phyloP scores from a whole-genome alignment of 2,888 invertebrate genomes.

The Microplitis deprimator region DNA sequence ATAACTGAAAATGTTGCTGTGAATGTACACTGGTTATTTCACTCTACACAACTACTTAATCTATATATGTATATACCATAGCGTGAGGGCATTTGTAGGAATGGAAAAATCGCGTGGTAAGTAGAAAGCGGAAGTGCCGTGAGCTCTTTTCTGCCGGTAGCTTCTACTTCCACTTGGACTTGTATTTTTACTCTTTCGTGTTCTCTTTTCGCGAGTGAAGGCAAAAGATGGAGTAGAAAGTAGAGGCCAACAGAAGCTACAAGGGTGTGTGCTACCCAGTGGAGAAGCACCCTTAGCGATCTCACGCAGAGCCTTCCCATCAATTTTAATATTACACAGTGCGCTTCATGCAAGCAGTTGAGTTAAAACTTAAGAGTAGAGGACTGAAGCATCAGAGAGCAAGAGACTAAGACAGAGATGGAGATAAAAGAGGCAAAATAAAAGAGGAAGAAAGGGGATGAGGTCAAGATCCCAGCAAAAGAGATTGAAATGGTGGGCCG shows the following conservation, averaged over 20 bases:
- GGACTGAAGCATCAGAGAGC: background rate
- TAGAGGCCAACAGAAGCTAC: slow-evolving; percentile 20
- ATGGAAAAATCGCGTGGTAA: slow-evolving; percentile 47
- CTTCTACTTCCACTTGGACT: slow-evolving; percentile 5
- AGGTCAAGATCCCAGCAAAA: slow-evolving; percentile 30
- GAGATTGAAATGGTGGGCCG: slow-evolving; percentile 20
- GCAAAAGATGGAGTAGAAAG: background rate
- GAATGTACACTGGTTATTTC: background rate
- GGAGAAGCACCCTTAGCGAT: slow-evolving; percentile 45
- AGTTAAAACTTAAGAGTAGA: background rate
- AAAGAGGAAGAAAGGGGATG: slow-evolving; percentile 12
- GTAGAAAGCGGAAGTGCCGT: slow-evolving; percentile 42
- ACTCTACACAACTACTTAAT: background rate
- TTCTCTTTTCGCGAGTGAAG: slow-evolving; percentile 16
- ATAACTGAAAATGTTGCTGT: slow-evolving; percentile 38
- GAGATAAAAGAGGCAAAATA: background rate
- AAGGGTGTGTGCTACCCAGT: slow-evolving; percentile 20
- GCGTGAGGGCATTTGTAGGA: slow-evolving; percentile 11
- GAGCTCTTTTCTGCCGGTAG: slow-evolving; percentile 10
- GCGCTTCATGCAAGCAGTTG: background rate
- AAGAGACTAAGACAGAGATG: background rate
- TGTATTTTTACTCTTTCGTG: slow-evolving; percentile 19
- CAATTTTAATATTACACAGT: slow-evolving; percentile 52
- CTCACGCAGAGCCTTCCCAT: slow-evolving; percentile 44
- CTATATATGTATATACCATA: slow-evolving; percentile 17